These are phyloP conservation scores for Drosophila serrata DNA, from an alignment of 1,140 invertebrate genomes.

Conservation along the genomic window DNA sequence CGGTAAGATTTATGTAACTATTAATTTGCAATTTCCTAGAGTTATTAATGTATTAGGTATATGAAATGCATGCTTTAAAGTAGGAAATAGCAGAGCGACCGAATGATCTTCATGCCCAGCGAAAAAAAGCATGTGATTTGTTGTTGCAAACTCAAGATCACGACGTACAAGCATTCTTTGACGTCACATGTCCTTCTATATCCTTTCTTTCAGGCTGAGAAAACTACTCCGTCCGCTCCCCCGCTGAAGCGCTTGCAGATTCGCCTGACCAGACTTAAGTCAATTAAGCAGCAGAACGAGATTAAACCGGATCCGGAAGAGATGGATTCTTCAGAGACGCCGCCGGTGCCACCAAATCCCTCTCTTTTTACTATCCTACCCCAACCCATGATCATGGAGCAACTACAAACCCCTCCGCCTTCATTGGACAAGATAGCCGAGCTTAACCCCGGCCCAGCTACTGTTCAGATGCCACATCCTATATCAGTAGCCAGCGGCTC, in stretches of 20 bases:
- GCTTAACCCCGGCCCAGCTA: background rate
- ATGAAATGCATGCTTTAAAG: no score
- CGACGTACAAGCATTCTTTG: no score
- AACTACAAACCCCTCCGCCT: constrained; percentile 26
- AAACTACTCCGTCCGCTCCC: background rate
- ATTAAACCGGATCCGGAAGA: constrained; percentile 59
- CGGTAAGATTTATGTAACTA: constrained; percentile 32
- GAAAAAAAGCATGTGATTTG: no score
- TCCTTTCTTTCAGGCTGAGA: constrained; percentile 11
- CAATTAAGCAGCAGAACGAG: constrained; percentile 23
- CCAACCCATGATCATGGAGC: constrained; percentile 14
- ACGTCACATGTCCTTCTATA: background rate
- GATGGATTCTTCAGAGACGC: constrained; percentile 5
- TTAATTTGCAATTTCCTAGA: no score
- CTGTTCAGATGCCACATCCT: constrained; percentile 7
- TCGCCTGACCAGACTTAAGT: constrained; percentile 54
- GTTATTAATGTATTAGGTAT: background rate
- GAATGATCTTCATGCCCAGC: no score
- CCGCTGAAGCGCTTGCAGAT: constrained; percentile 51
- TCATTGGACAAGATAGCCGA: constrained; percentile 11
- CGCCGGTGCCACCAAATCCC: background rate
- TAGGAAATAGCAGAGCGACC: no score
- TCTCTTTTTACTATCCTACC: constrained; percentile 28
- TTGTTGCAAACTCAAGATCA: background rate
- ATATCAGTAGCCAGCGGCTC: constrained; percentile 1